Base-by-base conservation (phyloP, 2,113 vertebrate genomes). In the Saguinus imperator region DNA sequence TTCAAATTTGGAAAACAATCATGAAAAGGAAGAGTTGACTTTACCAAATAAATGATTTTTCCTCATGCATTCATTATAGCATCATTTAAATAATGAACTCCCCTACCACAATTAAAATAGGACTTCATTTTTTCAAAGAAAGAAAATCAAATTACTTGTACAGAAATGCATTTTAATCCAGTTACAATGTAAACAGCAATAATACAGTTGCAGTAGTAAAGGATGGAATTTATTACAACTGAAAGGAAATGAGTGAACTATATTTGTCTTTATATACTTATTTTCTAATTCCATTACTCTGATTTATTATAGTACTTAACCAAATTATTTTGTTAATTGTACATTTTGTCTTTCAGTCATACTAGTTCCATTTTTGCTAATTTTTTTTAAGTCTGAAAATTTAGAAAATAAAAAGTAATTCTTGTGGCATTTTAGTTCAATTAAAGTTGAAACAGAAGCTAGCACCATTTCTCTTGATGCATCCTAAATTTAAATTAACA, bases 241-340 rank as follows among this genome's bases (percentile, higher is more conserved):
- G 7, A 97, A 96, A 91, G 50, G 18, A 97, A 92, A 94, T 82
- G 3, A 91, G 11, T 87, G 9, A 87, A 93, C 43, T 7, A 72
- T 92, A 93, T 55, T 32, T 66, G 64, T 97, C 96, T 94, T 73
- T 94, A 82, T 48, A 89, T 68, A 73, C 17, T 77, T 92, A 87
- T 91, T 95, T 95, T 76, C 58, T 79, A 64, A 88, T 91, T 43
- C 18, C 13, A 61, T 94, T 97, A 76, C 82, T 96, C 72, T 86
- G 23, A 93, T 73, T 94, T 73, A 92, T 76, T 91, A 97, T 27
- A 76, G 6, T 75, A 97, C 96, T 97, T 97, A 90, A 43, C 95
- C 50, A 81, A 81, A 14, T 58, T 88, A 20, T 89, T 89, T 84
- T 86, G 37, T 66, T 94, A 70, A 79, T 57, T 93, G 8, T 45